These are phyloP conservation scores for Sphenopsis melanotis DNA, from an alignment of 2,797 vertebrate species.

Conservation along the genomic window DNA sequence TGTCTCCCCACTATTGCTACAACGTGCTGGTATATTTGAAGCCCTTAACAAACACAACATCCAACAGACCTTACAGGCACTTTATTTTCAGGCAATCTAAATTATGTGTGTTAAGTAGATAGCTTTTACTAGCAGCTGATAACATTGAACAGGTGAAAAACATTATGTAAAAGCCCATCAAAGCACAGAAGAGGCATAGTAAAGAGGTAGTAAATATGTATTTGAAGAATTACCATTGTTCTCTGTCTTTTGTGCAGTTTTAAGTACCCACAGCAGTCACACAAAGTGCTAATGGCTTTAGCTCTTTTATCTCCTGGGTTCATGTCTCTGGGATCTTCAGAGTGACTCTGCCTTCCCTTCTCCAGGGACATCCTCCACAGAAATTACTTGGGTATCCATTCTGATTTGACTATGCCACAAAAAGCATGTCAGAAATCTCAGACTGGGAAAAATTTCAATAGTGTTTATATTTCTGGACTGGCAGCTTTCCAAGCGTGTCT, in stretches of 20 bases:
- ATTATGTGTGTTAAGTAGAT: not conserved
- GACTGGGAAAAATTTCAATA: not conserved
- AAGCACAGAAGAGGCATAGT: not conserved
- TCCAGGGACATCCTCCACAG: not conserved
- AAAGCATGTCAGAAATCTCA: not conserved
- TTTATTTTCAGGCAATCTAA: not conserved
- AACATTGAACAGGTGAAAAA: not conserved
- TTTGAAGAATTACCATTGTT: not conserved
- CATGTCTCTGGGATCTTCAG: not conserved
- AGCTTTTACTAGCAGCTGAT: not conserved
- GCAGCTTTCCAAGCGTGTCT: not conserved
- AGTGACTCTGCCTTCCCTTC: not conserved
- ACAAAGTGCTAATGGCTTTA: not conserved
- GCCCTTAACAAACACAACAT: not conserved
- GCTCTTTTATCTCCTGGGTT: accelerated
- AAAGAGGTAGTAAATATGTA: not conserved
- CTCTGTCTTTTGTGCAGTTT: not conserved
- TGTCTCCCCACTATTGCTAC: not conserved
- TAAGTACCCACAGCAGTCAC: not conserved
- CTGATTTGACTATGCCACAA: not conserved
- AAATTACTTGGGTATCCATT: not conserved
- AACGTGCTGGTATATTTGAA: not conserved
- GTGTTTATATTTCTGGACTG: not conserved
- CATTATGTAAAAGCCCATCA: not conserved
- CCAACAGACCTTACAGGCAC: not conserved